Percentiles rank a stretch among this genome's conserved stretches.
Evolutionary conservation across 2,113 vertebrate species (phyloP).

Genomic region (Takifugu bimaculatus): DNA sequence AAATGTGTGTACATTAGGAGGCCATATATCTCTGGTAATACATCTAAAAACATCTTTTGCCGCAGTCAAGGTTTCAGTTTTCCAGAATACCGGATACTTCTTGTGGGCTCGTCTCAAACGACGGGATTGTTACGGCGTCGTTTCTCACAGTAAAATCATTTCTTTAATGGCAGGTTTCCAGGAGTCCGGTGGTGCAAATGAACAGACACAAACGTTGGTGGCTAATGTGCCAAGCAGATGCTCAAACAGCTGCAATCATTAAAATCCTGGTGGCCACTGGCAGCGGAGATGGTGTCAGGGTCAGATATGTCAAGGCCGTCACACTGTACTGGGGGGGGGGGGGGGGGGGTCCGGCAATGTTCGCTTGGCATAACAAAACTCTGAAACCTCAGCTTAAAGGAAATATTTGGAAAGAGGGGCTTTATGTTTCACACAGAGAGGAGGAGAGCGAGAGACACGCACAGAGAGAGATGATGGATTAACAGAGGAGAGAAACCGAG

Average conservation of each 20-base stretch:
- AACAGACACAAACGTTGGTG: neutral
- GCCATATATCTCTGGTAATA: too few species aligned
- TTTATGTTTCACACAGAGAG: constrained; percentile 67
- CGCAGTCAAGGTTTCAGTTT: too few species aligned
- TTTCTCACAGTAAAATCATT: too few species aligned
- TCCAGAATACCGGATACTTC: too few species aligned
- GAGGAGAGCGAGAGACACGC: constrained; percentile 49
- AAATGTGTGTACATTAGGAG: too few species aligned
- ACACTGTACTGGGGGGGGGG: constrained; percentile 69
- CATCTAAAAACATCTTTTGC: too few species aligned
- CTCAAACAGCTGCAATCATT: constrained; percentile 46
- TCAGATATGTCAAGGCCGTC: constrained; percentile 63
- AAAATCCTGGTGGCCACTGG: constrained; percentile 34
- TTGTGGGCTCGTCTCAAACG: too few species aligned
- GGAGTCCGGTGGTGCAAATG: neutral
- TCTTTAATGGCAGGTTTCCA: too few species aligned
- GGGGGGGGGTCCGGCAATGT: constrained; percentile 60
- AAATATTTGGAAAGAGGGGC: constrained; percentile 77
- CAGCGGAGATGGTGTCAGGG: constrained; percentile 25
- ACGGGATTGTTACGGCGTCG: too few species aligned
- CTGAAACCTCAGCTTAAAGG: constrained; percentile 78
- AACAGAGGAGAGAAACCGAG: constrained; percentile 52
- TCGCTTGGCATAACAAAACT: constrained; percentile 74
- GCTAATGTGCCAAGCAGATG: constrained; percentile 46
- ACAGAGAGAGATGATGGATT: constrained; percentile 63